phyloP scores from a whole-genome alignment of 2,797 vertebrate species.

The Peromyscus attwateri region DNA sequence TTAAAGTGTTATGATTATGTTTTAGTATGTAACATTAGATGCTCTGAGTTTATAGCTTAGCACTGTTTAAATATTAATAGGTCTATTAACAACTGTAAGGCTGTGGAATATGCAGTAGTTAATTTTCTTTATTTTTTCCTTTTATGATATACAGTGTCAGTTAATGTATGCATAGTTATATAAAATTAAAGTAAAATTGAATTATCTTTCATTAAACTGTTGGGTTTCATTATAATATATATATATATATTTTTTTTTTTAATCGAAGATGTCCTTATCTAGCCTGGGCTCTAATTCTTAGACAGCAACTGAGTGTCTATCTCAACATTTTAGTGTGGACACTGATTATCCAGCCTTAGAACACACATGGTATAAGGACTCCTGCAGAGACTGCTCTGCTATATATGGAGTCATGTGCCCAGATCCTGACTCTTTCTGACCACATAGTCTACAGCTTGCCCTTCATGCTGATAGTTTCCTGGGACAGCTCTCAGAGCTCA shows the following conservation, averaged over 20 bases:
- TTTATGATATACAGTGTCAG: conserved; percentile 69
- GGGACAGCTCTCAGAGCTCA: conserved; percentile 1
- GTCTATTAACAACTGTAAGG: conserved; percentile 72
- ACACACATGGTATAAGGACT: not conserved
- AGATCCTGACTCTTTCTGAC: not conserved
- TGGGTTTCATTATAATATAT: conserved; percentile 36
- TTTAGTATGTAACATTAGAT: conserved; percentile 77
- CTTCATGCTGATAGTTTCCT: not conserved
- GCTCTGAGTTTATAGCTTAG: conserved; percentile 77
- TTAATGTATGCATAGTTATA: conserved; percentile 53
- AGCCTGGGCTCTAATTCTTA: not conserved
- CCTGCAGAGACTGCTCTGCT: not conserved
- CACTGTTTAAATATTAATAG: conserved; percentile 84
- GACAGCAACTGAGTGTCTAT: not conserved
- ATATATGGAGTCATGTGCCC: not conserved
- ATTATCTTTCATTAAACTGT: conserved; percentile 52
- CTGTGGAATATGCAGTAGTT: conserved; percentile 75
- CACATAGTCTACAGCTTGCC: not conserved
- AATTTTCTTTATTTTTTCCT: conserved; percentile 79
- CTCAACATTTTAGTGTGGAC: not conserved
- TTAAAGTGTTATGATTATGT: conserved; percentile 78
- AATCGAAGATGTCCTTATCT: not conserved
- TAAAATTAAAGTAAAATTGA: conserved; percentile 65
- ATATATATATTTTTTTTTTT: not conserved
- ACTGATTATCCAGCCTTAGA: not conserved